phyloP scores from a whole-genome alignment of 2,113 vertebrate genomes.

The Ivindomyrus marchei region DNA sequence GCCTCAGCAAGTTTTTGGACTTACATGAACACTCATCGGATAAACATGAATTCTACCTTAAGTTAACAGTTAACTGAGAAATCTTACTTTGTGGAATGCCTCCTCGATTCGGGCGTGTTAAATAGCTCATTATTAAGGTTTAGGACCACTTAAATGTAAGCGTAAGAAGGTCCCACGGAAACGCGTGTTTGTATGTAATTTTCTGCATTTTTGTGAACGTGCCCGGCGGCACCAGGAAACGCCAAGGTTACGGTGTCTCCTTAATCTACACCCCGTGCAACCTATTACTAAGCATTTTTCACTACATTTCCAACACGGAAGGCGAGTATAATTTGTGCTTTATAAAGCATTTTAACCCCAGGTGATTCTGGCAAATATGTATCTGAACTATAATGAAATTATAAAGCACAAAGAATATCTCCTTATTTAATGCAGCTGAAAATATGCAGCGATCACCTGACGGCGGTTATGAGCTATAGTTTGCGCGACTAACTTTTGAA shows the following conservation, averaged over 20 bases:
- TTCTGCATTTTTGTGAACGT: background rate
- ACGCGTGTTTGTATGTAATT: background rate
- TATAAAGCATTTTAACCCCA: background rate
- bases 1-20: no score
- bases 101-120: background rate
- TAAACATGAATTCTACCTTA: background rate
- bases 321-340: background rate
- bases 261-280: background rate
- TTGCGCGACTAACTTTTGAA: background rate
- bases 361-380: background rate
- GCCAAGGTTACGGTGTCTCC: background rate
- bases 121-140: background rate
- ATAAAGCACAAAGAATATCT: background rate
- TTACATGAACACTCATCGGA: background rate
- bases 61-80: background rate
- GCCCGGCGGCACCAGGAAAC: background rate
- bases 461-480: background rate
- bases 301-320: background rate
- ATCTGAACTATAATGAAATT: background rate
- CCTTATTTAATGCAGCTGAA: background rate
- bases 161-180: background rate
- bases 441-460: background rate
- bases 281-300: background rate
- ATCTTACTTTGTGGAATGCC: background rate
- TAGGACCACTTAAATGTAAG: background rate